Percentiles rank a stretch among this genome's conserved stretches.
These are phyloP conservation scores for Elaphurus davidianus DNA, from an alignment of 2,113 vertebrate genomes.

Conservation along the genomic window DNA sequence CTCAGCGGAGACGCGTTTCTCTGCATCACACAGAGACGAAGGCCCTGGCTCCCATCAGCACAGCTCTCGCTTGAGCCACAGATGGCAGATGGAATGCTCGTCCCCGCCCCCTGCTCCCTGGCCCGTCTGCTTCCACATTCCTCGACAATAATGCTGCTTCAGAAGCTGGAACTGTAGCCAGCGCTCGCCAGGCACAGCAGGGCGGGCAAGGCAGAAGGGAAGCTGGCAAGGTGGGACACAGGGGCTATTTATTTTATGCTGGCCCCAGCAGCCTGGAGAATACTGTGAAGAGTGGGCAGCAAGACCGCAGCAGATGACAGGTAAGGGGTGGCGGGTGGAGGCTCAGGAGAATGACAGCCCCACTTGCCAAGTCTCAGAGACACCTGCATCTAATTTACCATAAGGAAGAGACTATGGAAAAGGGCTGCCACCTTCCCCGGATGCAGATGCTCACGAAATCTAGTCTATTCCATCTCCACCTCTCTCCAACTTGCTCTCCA, in stretches of 20 bases:
- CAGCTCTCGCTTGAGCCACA: constrained; percentile 17
- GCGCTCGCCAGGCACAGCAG: background rate
- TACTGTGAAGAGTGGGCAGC: constrained; percentile 19
- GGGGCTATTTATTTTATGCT: constrained; percentile 41
- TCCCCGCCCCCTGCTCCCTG: constrained; percentile 3
- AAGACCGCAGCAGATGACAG: constrained; percentile 48
- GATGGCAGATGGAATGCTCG: constrained; percentile 41
- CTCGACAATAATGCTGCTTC: background rate
- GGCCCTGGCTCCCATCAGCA: constrained; percentile 48
- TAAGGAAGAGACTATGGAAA: constrained; percentile 42
- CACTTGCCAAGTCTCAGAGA: constrained; percentile 51
- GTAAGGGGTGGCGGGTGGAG: background rate
- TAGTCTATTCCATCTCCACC: background rate
- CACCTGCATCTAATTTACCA: constrained; percentile 61
- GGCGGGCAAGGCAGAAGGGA: constrained; percentile 23
- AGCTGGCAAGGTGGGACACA: constrained; percentile 39
- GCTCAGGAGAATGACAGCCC: background rate
- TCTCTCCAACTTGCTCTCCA: background rate
- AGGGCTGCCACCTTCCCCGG: background rate
- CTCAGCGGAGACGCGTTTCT: constrained; percentile 29
- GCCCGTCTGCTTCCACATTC: constrained; percentile 35
- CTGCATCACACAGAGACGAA: background rate
- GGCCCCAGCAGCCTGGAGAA: constrained; percentile 32
- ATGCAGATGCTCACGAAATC: background rate
- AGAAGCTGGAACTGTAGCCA: background rate